phyloP scores from a whole-genome alignment of 2,797 vertebrate species.

The Coendou prehensilis region DNA sequence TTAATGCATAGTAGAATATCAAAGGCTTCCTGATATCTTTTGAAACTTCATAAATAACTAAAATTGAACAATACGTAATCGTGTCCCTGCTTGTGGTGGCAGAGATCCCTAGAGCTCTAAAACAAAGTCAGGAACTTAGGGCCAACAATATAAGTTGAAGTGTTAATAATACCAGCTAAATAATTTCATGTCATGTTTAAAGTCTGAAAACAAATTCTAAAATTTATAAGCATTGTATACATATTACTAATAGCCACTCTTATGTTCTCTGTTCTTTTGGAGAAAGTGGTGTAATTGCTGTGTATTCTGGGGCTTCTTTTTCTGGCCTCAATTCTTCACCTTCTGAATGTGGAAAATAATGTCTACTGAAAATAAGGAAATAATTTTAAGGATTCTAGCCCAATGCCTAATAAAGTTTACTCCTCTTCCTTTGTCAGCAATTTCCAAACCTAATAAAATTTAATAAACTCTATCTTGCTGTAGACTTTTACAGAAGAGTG shows the following conservation, averaged over 20 bases:
- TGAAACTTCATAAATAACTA: constrained; percentile 1
- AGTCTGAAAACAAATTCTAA: background rate
- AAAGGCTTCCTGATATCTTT: background rate
- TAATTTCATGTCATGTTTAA: background rate
- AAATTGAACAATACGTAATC: background rate
- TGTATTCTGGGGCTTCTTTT: background rate
- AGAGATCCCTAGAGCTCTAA: background rate
- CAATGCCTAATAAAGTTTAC: background rate
- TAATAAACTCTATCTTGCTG: background rate
- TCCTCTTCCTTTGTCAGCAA: background rate
- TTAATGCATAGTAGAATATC: background rate
- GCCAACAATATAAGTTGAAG: background rate
- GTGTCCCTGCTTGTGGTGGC: background rate
- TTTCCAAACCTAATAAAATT: constrained; percentile 21
- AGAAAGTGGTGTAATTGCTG: background rate
- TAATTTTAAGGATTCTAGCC: constrained; percentile 2
- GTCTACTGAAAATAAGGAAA: background rate
- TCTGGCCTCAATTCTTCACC: background rate
- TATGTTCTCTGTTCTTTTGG: background rate
- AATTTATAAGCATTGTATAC: background rate
- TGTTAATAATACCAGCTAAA: background rate
- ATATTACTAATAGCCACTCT: background rate
- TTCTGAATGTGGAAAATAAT: background rate
- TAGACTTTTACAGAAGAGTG: background rate
- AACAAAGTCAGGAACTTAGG: background rate